Base-by-base conservation (phyloP, 2,888 invertebrate species). In the Nomada flava region DNA sequence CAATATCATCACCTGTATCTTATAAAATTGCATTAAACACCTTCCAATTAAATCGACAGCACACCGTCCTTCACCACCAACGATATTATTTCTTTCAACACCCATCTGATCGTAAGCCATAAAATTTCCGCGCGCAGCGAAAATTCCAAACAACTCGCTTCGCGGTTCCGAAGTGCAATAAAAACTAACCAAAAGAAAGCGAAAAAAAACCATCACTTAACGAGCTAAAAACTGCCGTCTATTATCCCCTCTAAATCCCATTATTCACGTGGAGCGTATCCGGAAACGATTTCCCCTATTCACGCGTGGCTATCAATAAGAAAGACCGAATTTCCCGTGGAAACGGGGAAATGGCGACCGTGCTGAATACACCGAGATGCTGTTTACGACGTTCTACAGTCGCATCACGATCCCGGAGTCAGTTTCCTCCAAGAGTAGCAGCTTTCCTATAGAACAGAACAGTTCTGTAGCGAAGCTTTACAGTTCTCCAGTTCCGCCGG, bases 391-490 rank as follows among this genome's bases (percentile, higher is more conserved):
- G 72, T 80, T 88, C 88, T 64, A 84, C 79, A 88, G 88, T 88
- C 88, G 85, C 86, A 85, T 89, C 88, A 89, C 88, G 88, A 88
- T 85, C 69, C 68, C 53, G 67, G 84, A 84, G 84, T 88, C 89
- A 85, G 89, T 88, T 88, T 86, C 79, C 86, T 74, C 70, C 60
- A 71, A 79, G 83, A 79, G 83, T 89, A 89, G 88, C 88, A 89
- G 89, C 89, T 89, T 89, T 88, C 88, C 84, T 79, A 89, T 84
- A 85, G 89, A 85, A 88, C 86, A 79, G 86, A 86, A 79, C 78
- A 86, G 86, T 84, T 88, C 84, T 84, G 76, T 79, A 83, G 83
- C 86, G 82, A 80, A 87, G 89, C 89, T 89, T 87, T 89, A 83
- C 87, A 89, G 85, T 89, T 89, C 86, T 87, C 86, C 80, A 85